Base-by-base conservation (phyloP, 2,888 invertebrate species). In the Lithosia quadra region DNA sequence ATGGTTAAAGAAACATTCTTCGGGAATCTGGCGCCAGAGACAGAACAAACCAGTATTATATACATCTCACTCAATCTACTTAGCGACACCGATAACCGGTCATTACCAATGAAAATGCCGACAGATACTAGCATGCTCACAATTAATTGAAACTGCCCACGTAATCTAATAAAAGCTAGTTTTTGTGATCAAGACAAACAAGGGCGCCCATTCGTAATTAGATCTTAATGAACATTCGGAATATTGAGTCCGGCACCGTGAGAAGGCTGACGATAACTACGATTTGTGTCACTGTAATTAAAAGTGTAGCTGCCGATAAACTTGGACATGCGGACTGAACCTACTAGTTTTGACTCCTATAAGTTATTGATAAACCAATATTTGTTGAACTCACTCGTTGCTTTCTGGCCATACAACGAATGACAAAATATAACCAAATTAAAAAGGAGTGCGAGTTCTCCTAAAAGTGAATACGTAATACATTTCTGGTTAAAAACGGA, bases 281-380 rank as follows among this genome's bases (percentile, higher is more conserved):
- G 92, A 94, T 93, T 94, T 94, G 95, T 94, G 95, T 94, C 95
- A 93, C 84, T 89, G 93, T 95, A 95, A 95, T 95, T 95, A 95
- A 95, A 95, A 92, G 91, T 92, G 90, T 93, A 84, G 92, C 93
- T 93, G 93, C 90, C 91, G 95, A 95, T 94, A 92, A 93, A 90
- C 86, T 88, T 80, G 82, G 90, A 87, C 90, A 88, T 88, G 90
- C 88, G 86, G 87, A 89, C 88, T 88, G 87, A 90, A 88, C 87
- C 88, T 90, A 90, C 91, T 90, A 90, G 92, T 90, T 92, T 90
- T 88, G 91, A 92, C 91, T 90, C 88, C 89, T 87, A 88, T 86
- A 88, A 89, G 82, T 87, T 88, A 87, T 86, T 87, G 87, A 88
- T 76, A 67, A 87, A 89, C 94, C 94, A 92, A 77, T 76, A n/a